A percentile compares a stretch with the other conserved stretches of the same genome.
phyloP scores from a whole-genome alignment of 2,888 invertebrate genomes.

The Drosophila mercatorum region DNA sequence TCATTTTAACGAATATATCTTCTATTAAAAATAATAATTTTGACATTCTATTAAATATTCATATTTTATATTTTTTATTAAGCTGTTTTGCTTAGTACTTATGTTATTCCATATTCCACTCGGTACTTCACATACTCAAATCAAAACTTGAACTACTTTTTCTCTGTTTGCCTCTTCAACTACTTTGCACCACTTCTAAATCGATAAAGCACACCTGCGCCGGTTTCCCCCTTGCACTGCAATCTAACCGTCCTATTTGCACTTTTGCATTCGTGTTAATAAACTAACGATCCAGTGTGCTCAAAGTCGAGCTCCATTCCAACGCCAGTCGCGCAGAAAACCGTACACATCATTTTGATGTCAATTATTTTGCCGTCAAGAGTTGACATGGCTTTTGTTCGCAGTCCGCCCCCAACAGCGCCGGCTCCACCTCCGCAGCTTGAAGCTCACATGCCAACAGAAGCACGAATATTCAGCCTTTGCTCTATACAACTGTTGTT shows the following conservation, averaged over 20 bases:
- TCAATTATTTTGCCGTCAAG: constrained; percentile 65
- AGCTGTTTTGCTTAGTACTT: neutral
- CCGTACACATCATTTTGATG: constrained; percentile 51
- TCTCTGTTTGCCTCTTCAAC: neutral
- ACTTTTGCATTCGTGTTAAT: constrained; percentile 35
- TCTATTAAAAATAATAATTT: neutral
- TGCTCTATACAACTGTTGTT: constrained; percentile 14
- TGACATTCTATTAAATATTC: neutral
- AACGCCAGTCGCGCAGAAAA: constrained; percentile 26
- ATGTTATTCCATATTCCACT: neutral
- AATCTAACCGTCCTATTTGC: neutral
- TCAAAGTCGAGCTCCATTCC: constrained; percentile 25
- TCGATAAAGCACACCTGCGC: neutral
- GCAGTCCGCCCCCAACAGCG: neutral
- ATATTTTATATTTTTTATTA: neutral
- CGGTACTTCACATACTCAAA: neutral
- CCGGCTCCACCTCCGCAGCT: neutral
- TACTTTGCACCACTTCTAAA: neutral
- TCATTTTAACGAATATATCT: too few relatives aligned
- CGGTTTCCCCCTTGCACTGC: neutral
- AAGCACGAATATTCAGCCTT: constrained; percentile 19
- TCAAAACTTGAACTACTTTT: neutral
- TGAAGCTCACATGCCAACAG: constrained; percentile 8
- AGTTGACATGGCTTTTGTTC: constrained; percentile 43
- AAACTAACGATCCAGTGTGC: constrained; percentile 40